Evolutionary conservation across 2,797 vertebrate genomes (phyloP).

Genomic region (Anolis apletophallus): DNA sequence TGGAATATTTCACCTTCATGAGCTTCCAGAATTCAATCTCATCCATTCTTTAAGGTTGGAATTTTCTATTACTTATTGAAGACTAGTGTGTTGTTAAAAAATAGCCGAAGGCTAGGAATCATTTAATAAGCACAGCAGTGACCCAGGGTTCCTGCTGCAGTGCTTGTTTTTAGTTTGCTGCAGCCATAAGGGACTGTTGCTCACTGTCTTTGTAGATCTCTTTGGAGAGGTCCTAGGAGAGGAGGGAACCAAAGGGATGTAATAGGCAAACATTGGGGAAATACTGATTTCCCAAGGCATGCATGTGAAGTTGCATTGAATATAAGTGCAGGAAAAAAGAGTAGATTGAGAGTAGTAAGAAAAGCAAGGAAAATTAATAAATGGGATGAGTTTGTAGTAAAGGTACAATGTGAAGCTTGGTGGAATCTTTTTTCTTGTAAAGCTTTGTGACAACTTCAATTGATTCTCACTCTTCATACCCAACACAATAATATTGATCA

Average conservation of each 20-base stretch:
- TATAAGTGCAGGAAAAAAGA: neutral
- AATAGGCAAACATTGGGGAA: too few species aligned
- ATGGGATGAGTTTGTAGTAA: neutral
- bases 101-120: neutral
- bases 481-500: neutral
- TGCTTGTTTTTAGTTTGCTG: neutral
- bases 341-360: neutral
- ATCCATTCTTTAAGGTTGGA: slow-evolving; percentile 93
- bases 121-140: neutral
- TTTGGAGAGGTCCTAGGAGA: neutral
- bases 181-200: neutral
- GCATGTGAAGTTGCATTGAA: neutral
- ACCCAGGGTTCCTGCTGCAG: neutral
- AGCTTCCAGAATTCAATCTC: slow-evolving; percentile 93
- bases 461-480: neutral
- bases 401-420: neutral
- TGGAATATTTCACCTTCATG: slow-evolving; percentile 96
- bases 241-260: neutral
- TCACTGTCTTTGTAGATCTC: too few species aligned
- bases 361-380: neutral
- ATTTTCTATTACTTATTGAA: neutral
- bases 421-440: neutral
- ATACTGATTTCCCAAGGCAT: neutral
- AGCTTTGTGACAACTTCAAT: neutral
- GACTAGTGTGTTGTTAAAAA: neutral